Evolutionary conservation across 1,140 invertebrate genomes (phyloP).

Genomic region (Panagrolaimus sp.): DNA sequence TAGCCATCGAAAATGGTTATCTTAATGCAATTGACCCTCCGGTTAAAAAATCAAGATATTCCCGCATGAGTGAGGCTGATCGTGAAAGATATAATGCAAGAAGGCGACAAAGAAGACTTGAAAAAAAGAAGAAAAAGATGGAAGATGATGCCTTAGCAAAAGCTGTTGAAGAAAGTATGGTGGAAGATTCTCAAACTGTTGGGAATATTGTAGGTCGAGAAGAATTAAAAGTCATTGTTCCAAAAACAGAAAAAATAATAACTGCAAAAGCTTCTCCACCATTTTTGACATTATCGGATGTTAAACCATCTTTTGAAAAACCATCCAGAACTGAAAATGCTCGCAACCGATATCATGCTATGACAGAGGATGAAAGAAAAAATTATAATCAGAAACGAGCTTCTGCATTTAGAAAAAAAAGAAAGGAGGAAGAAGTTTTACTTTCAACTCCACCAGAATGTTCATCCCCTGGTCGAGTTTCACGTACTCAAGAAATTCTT

Average conservation of each 20-base stretch:
- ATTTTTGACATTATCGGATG: background rate
- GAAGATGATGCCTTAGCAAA: background rate
- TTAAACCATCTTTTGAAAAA: background rate
- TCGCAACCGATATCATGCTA: background rate
- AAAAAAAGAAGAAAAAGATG: constrained; percentile 1
- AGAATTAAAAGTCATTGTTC: background rate
- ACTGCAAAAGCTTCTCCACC: background rate
- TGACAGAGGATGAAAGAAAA: background rate
- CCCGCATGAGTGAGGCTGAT: constrained; percentile 4
- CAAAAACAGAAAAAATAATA: background rate
- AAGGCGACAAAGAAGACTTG: constrained; percentile 4
- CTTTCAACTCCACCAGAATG: background rate
- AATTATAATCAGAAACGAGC: background rate
- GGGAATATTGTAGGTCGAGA: background rate
- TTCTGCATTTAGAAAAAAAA: constrained; percentile 8
- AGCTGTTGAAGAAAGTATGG: background rate
- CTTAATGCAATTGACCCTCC: background rate
- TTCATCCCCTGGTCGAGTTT: background rate
- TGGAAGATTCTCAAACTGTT: background rate
- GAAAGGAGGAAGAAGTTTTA: constrained; percentile 4
- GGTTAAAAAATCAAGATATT: constrained; percentile 3
- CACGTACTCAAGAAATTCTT: background rate
- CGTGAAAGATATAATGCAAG: constrained; percentile 12
- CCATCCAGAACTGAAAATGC: background rate
- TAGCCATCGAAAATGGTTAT: constrained; percentile 7